Conservation (phyloP, 2,113 vertebrate species). For the Clarias magur region DNA sequence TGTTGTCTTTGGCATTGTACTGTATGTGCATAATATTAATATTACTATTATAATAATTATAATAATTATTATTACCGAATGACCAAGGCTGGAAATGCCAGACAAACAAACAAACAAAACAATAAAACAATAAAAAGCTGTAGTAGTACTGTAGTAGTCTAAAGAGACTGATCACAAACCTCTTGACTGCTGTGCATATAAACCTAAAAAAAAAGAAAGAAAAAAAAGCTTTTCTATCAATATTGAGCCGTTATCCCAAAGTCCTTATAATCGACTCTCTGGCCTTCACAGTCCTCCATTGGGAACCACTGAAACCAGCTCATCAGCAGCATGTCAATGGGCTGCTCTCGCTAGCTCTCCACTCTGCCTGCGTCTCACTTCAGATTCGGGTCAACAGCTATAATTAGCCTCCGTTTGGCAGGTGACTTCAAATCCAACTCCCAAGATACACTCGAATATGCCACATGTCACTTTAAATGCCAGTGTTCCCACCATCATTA, state of each 20-base stretch:
- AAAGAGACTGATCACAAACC: slow-evolving; percentile 4
- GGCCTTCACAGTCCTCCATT: slow-evolving; percentile 20
- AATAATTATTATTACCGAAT: too few species aligned
- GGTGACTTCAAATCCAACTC: slow-evolving; percentile 44
- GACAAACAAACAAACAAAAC: background rate
- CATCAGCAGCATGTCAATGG: slow-evolving; percentile 34
- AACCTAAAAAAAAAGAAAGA: background rate
- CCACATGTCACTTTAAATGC: slow-evolving; percentile 43
- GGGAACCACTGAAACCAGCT: slow-evolving; percentile 29
- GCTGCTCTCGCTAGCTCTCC: slow-evolving; percentile 43
- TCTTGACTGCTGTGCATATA: background rate
- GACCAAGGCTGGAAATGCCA: background rate
- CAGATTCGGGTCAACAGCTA: slow-evolving; percentile 42
- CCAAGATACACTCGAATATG: slow-evolving; percentile 37
- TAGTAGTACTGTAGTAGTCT: too few species aligned
- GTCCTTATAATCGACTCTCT: background rate
- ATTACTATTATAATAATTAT: too few species aligned
- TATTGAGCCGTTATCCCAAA: slow-evolving; percentile 13
- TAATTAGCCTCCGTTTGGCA: slow-evolving; percentile 39
- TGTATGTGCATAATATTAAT: too few species aligned
- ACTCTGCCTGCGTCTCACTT: slow-evolving; percentile 47
- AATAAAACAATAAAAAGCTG: background rate
- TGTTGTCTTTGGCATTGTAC: too few species aligned
- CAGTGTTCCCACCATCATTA: background rate
- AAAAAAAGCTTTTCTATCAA: background rate